Evolutionary conservation across 1,140 invertebrate species (phyloP).

Genomic region (Formica selysi): DNA sequence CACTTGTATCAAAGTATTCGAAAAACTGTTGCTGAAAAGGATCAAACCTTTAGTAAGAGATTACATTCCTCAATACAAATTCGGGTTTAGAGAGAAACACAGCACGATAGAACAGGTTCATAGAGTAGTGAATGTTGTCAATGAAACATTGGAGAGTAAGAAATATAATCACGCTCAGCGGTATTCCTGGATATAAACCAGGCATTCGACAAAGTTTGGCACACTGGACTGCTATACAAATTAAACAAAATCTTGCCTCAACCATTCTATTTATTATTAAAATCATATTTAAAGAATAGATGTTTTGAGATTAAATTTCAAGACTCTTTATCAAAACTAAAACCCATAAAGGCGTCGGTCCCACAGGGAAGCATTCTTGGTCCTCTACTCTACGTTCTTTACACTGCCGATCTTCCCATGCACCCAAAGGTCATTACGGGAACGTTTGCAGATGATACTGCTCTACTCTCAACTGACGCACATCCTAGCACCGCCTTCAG

Average conservation of each 20-base stretch:
- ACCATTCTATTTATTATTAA: neutral
- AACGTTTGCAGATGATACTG: constrained; percentile 76
- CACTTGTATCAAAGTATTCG: neutral
- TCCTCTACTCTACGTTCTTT: constrained; percentile 68
- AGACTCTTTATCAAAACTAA: neutral
- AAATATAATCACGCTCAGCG: constrained; percentile 17
- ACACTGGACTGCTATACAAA: constrained; percentile 73
- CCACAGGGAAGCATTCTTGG: constrained; percentile 72
- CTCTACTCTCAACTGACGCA: constrained; percentile 45
- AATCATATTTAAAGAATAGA: neutral
- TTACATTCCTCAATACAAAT: constrained; percentile 17
- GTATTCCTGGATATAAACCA: constrained; percentile 73
- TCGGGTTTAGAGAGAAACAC: constrained; percentile 64
- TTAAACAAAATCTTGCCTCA: constrained; percentile 24
- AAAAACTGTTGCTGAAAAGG: constrained; percentile 12
- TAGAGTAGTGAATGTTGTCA: constrained; percentile 63
- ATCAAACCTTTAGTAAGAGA: neutral
- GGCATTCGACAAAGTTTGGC: constrained; percentile 79
- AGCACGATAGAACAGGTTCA: constrained; percentile 75
- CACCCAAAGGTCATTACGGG: neutral
- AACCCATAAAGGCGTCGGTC: constrained; percentile 66
- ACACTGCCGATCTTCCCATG: constrained; percentile 64
- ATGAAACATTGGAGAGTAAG: constrained; percentile 55
- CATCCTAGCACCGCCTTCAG: neutral
- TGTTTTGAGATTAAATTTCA: neutral